phyloP scores from a whole-genome alignment of 2,888 invertebrate species.

The Drosophila cognata region DNA sequence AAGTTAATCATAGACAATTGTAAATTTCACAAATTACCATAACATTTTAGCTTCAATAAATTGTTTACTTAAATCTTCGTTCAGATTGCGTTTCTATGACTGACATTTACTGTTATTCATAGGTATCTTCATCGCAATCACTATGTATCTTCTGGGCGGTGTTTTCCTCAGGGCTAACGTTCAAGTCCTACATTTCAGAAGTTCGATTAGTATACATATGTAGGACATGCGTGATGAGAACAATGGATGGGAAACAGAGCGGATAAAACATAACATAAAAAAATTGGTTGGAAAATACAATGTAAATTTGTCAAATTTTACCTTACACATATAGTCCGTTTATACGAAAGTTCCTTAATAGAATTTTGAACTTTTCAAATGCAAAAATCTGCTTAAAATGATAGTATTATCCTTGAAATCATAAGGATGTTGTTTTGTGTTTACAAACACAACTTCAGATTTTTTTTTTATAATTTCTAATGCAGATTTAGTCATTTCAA shows the following conservation, averaged over 20 bases:
- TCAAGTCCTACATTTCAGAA: constrained; percentile 58
- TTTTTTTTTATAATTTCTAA: constrained; percentile 6
- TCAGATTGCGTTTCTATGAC: constrained; percentile 10
- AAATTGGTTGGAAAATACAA: constrained; percentile 48
- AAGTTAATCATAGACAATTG: not conserved
- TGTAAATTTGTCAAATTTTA: constrained; percentile 51
- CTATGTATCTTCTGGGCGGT: not conserved
- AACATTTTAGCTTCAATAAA: constrained; percentile 21
- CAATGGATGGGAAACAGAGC: constrained; percentile 49
- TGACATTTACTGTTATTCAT: constrained; percentile 4
- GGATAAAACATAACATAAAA: constrained; percentile 44
- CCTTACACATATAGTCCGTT: constrained; percentile 62
- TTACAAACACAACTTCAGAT: constrained; percentile 13
- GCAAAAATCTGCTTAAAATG: constrained; percentile 43
- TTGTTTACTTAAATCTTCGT: constrained; percentile 7
- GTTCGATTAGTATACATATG: constrained; percentile 47
- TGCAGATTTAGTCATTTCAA: constrained; percentile 53
- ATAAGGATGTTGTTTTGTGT: constrained; percentile 5
- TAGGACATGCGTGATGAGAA: constrained; percentile 21
- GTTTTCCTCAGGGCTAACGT: constrained; percentile 38
- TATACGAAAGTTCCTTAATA: constrained; percentile 58
- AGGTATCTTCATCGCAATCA: constrained; percentile 17
- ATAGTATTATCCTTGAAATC: constrained; percentile 2
- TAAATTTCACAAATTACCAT: constrained; percentile 25
- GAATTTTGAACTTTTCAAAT: constrained; percentile 47